Percentiles rank a stretch among this genome's conserved stretches.
Conservation (phyloP, 2,888 invertebrate species). For the Onthophagus sagittarius region DNA sequence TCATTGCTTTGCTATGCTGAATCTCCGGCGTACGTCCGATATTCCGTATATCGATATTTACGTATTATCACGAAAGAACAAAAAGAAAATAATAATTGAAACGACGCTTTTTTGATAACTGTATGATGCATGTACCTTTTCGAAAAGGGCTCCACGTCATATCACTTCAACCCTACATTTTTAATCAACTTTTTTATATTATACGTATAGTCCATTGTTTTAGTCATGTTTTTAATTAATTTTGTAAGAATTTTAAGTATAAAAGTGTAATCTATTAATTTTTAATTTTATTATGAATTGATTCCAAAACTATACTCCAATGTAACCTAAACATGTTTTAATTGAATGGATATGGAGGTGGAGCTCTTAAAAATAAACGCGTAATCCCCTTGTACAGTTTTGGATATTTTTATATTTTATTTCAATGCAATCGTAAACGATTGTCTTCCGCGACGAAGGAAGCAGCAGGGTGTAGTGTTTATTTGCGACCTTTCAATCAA, state of each 20-base stretch:
- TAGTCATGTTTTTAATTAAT: no score
- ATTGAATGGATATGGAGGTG: neutral
- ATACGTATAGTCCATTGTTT: no score
- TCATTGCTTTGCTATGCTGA: slow-evolving; percentile 47
- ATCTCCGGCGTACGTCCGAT: slow-evolving; percentile 43
- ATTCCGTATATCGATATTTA: slow-evolving; percentile 32
- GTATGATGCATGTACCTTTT: slow-evolving; percentile 49
- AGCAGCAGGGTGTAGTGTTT: slow-evolving; percentile 50
- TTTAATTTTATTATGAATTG: no score
- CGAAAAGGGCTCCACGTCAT: slow-evolving; percentile 32
- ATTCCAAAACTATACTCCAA: no score
- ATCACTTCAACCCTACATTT: neutral
- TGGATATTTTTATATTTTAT: slow-evolving; percentile 50
- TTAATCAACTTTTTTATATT: no score
- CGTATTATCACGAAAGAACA: slow-evolving; percentile 34
- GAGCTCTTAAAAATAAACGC: neutral
- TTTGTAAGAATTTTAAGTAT: no score
- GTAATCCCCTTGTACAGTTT: slow-evolving; percentile 45
- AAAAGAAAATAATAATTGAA: slow-evolving; percentile 24
- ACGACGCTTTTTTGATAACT: slow-evolving; percentile 48
- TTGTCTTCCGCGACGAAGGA: slow-evolving; percentile 50
- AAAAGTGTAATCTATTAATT: no score
- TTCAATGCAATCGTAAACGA: slow-evolving; percentile 49
- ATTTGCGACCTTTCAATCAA: slow-evolving; percentile 50
- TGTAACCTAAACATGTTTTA: no score